Evolutionary conservation across 1,140 invertebrate species (phyloP).

Genomic region (Megalopta genalis): DNA sequence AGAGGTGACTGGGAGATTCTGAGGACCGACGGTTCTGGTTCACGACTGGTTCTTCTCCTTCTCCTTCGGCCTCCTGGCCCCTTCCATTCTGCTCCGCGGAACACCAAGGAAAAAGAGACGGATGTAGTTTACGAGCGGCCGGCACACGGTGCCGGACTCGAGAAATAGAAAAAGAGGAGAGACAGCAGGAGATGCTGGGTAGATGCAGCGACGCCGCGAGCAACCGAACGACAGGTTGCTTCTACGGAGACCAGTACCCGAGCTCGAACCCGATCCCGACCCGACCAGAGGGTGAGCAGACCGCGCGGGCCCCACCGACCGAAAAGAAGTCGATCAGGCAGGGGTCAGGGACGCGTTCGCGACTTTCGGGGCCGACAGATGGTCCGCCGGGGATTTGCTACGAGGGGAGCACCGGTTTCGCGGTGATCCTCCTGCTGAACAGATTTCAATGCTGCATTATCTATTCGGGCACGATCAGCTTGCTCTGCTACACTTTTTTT

Average conservation of each 20-base stretch:
- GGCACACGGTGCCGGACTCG: background rate
- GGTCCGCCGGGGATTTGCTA: background rate
- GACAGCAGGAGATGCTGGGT: constrained; percentile 36
- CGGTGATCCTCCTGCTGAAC: background rate
- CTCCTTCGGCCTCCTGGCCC: constrained; percentile 63
- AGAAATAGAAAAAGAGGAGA: constrained; percentile 15
- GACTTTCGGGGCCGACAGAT: constrained; percentile 26
- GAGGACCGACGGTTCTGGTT: constrained; percentile 67
- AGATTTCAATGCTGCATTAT: no score
- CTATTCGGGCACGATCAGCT: no score
- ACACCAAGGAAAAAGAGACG: constrained; percentile 49
- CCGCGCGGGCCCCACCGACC: constrained; percentile 28
- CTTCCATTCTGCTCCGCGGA: constrained; percentile 49
- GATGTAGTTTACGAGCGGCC: background rate
- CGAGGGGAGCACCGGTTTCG: background rate
- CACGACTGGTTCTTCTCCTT: constrained; percentile 68
- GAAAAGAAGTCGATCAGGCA: constrained; percentile 55
- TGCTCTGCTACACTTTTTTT: no score
- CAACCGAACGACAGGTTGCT: constrained; percentile 53
- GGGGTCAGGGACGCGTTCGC: constrained; percentile 58
- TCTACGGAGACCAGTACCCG: no score
- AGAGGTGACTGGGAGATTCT: constrained; percentile 67
- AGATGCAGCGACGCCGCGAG: constrained; percentile 6
- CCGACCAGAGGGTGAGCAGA: constrained; percentile 15
- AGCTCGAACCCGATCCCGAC: no score